Base-by-base conservation (phyloP, 2,888 invertebrate genomes). In the Cerceris rybyensis region DNA sequence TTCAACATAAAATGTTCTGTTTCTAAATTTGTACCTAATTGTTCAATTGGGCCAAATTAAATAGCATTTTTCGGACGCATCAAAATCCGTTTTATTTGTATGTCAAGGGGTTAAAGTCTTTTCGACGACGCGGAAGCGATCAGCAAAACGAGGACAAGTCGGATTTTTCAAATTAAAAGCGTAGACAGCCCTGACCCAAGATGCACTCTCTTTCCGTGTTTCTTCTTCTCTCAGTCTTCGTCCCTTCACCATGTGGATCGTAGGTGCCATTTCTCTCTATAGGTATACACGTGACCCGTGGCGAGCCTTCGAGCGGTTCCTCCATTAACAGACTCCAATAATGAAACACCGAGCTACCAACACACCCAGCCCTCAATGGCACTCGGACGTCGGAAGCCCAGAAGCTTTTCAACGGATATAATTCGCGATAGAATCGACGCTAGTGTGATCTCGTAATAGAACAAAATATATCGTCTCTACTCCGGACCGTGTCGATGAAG, bases 101-200 rank as follows among this genome's bases (percentile, higher is more conserved):
- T n/a, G n/a, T n/a, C n/a, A n/a, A n/a, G n/a, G n/a, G n/a, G n/a
- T 41, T 28, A 13, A 65, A 65, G 14, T 11, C 55, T 65, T 41
- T 65, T 43, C 14, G 39, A 9, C 28, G 63, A 7, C 41, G 65
- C n/a, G n/a, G 13, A n/a, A 52, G 54, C 57, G 57, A 46, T 57
- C 46, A 46, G 13, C 13, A 52, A 49, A 67, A 60, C 42, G 49
- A 59, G 64, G 54, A 73, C 68, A 39, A 54, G 66, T 58, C 28
- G 55, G 50, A 57, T 46, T 70, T 78, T 67, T 43, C 59, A 57
- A 78, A 75, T 75, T 68, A 66, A 79, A 79, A 79, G 78, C 59
- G 63, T 54, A 63, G 52, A 66, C 57, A 52, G 60, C 54, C 43
- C 70, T 70, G 70, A 70, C 55, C 71, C 43, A 43, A 43, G 28